Evolutionary conservation across 2,113 vertebrate genomes (phyloP), one percentile per base, ranked within the genome.

Genomic region (Bagarius yarrelli): DNA sequence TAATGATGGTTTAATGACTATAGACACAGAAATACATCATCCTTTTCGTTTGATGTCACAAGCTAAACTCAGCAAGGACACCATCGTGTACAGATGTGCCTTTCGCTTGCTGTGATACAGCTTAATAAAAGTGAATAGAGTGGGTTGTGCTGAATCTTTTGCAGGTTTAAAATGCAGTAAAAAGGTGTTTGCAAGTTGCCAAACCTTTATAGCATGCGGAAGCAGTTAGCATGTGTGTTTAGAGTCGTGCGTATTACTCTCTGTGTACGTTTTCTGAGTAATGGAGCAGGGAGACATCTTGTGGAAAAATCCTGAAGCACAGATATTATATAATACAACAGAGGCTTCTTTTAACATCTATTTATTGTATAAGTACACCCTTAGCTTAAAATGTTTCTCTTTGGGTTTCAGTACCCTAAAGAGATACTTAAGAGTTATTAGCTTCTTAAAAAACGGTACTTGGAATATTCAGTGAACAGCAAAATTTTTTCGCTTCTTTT

Each of bases 281-380:
- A 57, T 81, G 84, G 84, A 82, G 83, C 84, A 88, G 82, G 77
- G 91, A 74, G 89, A 83, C 89, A 82, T 88, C 90, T 89, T 82
- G 89, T 87, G 88, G 79, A 40, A 14, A 83, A 56, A 64, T 44
- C 4, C 34, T 47, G 66, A 56, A 78, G 72, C 16, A 72, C 75
- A 79, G 44, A 12, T 78, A n/a, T n/a, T n/a, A n/a, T 15, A 36
- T 55, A 59, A 27, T 63, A 34, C 56, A 19, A 18, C 11, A 32
- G 13, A 21, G 6, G 2, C 25, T 21, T 21, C 15, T 23, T 21
- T 40, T 70, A 53, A 18, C 12, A 53, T 53, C 12, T 53, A 2
- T 15, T 55, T 4, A 21, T 55, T 30, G 25, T 9, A 27, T 71
- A 23, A 50, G 14, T 52, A 27, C 18, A 50, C 8, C 18, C n/a